Base-by-base conservation (phyloP, 1,140 invertebrate species). In the Aphelinus atriplicis region DNA sequence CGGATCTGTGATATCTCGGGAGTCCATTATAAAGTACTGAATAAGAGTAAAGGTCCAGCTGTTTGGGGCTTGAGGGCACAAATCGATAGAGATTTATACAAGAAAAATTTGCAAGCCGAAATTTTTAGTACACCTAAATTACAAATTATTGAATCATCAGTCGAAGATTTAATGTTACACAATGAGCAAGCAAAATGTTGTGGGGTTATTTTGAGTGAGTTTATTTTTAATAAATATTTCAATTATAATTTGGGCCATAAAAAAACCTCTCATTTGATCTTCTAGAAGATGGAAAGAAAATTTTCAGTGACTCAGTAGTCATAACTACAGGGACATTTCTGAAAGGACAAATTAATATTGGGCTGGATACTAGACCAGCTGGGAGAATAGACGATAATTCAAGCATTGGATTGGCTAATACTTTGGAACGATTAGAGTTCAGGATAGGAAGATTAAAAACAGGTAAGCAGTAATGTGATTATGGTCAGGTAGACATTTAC, bases 251-350 rank as follows among this genome's bases (percentile, higher is more conserved):
- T 26, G 26, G 26, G 26, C 26, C 26, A 26, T 26, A 26, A 26
- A 26, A 26, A 26, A 26, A 26, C 26, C 26, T 26, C 26, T 26
- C 26, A 26, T 26, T 26, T 26, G 26, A 26, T 78, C 75, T 89
- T 84, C 55, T 87, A 90, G 90, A 87, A 77, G 87, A 92, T 86
- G 93, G 93, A 10, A 88, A 84, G 46, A 84, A 88, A 80, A 88
- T 97, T 64, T 82, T 84, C 47, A 90, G 91, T 47, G 89, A 92
- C 73, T 88, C 92, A 61, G 95, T 97, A 46, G 90, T 98, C 2
- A 91, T 98, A 77, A 97, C 97, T 48, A 97, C 96, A 0, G 97
- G 97, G 10, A 98, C 97, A n/a, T 98, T 98, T 89, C 88, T 98
- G 43, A 91, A 95, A 74, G 97, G 94, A 1, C 91, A 93, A 82